Evolutionary conservation across 2,888 invertebrate genomes (phyloP).

Genomic region (Branchellion lobata): DNA sequence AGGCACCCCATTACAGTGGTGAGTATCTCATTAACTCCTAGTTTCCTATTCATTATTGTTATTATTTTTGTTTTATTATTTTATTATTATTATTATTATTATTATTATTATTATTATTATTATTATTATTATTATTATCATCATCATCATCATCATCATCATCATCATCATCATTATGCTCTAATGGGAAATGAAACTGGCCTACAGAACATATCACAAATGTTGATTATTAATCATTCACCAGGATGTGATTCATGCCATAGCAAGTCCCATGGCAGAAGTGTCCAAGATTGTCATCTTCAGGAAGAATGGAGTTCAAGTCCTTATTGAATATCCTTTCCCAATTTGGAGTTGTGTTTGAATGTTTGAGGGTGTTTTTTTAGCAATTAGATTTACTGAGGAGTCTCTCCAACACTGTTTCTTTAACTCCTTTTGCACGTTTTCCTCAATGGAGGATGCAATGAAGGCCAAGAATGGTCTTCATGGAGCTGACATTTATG

Average conservation of each 20-base stretch:
- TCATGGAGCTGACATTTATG: conserved; percentile 97
- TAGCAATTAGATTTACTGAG: no score
- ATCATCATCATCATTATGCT: no score
- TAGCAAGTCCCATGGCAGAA: conserved; percentile 83
- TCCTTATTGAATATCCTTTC: conserved; percentile 99
- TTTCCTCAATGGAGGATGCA: conserved; percentile 89
- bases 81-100: background rate
- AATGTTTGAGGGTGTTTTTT: no score
- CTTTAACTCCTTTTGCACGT: conserved; percentile 64
- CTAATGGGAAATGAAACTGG: no score
- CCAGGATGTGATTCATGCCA: conserved; percentile 96
- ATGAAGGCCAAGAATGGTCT: conserved; percentile 89
- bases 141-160: no score
- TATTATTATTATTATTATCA: no score
- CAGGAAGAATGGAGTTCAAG: conserved; percentile 96
- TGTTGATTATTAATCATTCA: no score
- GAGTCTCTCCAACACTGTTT: no score
- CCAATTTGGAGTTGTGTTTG: no score
- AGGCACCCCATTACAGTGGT: conserved; percentile 99
- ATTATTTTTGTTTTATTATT: no score
- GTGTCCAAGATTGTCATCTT: conserved; percentile 96
- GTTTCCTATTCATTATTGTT: background rate
- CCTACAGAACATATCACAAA: no score
- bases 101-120: background rate
- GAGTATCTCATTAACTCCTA: conserved; percentile 66